Conservation (phyloP, 2,797 vertebrate species). For the Poliocrania exsul region DNA sequence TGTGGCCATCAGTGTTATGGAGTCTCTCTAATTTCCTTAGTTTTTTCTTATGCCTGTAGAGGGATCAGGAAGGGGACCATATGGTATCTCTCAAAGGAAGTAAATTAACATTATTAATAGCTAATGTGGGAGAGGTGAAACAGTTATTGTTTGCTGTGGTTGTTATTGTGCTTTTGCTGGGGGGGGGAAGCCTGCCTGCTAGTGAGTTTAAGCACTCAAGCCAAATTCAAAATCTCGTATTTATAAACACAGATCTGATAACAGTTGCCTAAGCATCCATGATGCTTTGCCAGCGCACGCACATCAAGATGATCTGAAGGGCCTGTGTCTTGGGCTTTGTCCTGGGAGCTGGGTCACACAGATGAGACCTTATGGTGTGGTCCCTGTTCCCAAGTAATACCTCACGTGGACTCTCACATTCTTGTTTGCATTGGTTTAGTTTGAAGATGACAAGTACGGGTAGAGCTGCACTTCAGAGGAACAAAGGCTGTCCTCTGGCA, state of each 20-base stretch:
- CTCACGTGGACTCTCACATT: rapidly evolving
- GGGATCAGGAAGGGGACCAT: slow-evolving; percentile 54
- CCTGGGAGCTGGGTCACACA: neutral
- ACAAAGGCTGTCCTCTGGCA: neutral
- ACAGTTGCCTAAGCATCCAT: slow-evolving; percentile 39
- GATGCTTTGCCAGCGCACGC: slow-evolving; percentile 43
- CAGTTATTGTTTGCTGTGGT: slow-evolving; percentile 48
- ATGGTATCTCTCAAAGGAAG: slow-evolving; percentile 64
- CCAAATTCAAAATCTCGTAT: slow-evolving; percentile 45
- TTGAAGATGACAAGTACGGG: neutral
- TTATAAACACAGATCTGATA: slow-evolving; percentile 65
- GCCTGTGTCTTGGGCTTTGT: neutral
- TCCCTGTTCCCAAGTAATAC: rapidly evolving
- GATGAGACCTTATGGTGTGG: neutral
- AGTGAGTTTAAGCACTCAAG: slow-evolving; percentile 33
- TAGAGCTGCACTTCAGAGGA: neutral
- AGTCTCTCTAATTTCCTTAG: slow-evolving; percentile 60
- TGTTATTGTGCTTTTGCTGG: slow-evolving; percentile 59
- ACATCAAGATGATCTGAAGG: neutral
- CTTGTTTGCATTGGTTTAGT: neutral
- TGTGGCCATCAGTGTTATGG: slow-evolving; percentile 60
- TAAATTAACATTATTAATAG: slow-evolving; percentile 72
- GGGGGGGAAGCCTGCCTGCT: slow-evolving; percentile 47
- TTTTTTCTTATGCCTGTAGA: slow-evolving; percentile 58
- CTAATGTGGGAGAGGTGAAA: slow-evolving; percentile 65